These are phyloP conservation scores for Gryllus bimaculatus DNA, from an alignment of 1,140 invertebrate species.

Conservation along the genomic window DNA sequence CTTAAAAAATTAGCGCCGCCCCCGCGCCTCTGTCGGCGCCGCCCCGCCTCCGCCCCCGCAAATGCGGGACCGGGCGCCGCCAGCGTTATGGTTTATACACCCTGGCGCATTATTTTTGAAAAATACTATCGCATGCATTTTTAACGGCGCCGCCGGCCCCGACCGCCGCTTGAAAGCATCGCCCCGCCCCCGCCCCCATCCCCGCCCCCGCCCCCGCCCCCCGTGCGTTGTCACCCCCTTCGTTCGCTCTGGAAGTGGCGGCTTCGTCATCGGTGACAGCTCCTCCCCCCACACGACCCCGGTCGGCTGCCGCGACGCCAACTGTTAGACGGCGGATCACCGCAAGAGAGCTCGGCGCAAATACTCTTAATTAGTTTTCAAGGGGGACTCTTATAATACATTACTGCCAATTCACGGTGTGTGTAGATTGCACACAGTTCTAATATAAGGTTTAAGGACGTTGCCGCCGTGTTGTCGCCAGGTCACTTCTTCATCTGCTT, in stretches of 20 bases:
- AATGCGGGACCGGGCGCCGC: neutral
- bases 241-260: neutral
- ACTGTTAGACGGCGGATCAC: too few species aligned
- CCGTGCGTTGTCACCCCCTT: neutral
- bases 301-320: too few species aligned
- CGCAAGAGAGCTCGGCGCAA: too few species aligned
- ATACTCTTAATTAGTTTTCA: too few species aligned
- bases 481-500: too few species aligned
- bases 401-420: too few species aligned
- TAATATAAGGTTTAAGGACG: too few species aligned
- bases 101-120: constrained; percentile 1
- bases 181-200: too few species aligned
- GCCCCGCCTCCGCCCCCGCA: neutral
- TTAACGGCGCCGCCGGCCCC: neutral
- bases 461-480: too few species aligned
- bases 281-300: neutral
- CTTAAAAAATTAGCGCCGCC: neutral
- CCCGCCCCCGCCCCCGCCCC: too few species aligned
- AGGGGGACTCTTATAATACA: too few species aligned
- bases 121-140: constrained; percentile 5
- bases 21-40: neutral
- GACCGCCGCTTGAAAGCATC: neutral
- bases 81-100: neutral
- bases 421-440: too few species aligned
- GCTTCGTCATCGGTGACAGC: neutral